Evolutionary conservation across 2,888 invertebrate genomes (phyloP).

Genomic region (Merodon equestris): DNA sequence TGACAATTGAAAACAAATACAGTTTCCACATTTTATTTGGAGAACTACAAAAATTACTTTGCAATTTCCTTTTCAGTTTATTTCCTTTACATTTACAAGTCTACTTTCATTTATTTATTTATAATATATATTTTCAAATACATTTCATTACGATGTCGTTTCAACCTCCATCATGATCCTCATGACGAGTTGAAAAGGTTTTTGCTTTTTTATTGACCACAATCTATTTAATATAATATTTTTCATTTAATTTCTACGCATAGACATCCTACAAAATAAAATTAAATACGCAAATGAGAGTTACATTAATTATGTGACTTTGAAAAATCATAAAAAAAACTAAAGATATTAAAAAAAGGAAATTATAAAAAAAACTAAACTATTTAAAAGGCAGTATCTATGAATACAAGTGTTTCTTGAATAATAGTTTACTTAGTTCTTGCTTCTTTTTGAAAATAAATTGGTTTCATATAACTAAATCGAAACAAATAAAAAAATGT

Average conservation of each 20-base stretch:
- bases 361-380: slow-evolving; percentile 27
- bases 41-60: slow-evolving; percentile 59
- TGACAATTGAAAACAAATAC: slow-evolving; percentile 33
- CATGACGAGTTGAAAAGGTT: slow-evolving; percentile 29
- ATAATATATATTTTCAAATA: slow-evolving; percentile 9
- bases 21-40: slow-evolving; percentile 60
- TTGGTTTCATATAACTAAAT: slow-evolving; percentile 22
- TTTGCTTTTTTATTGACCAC: slow-evolving; percentile 43
- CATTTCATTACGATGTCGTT: slow-evolving; percentile 21
- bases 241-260: slow-evolving; percentile 50
- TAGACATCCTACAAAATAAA: slow-evolving; percentile 49
- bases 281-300: slow-evolving; percentile 55
- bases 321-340: slow-evolving; percentile 7
- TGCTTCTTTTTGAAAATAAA: slow-evolving; percentile 10
- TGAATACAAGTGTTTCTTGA: slow-evolving; percentile 52
- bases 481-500: slow-evolving; percentile 31
- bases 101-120: slow-evolving; percentile 36
- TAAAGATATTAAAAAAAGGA: slow-evolving; percentile 6
- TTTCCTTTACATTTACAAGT: slow-evolving; percentile 55
- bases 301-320: slow-evolving; percentile 44
- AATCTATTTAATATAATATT: slow-evolving; percentile 33
- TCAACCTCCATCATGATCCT: slow-evolving; percentile 36
- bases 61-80: slow-evolving; percentile 32
- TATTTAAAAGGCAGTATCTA: slow-evolving; percentile 49
- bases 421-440: slow-evolving; percentile 17